Base-by-base conservation (phyloP, 2,888 invertebrate genomes). In the Choreutis nemorana region DNA sequence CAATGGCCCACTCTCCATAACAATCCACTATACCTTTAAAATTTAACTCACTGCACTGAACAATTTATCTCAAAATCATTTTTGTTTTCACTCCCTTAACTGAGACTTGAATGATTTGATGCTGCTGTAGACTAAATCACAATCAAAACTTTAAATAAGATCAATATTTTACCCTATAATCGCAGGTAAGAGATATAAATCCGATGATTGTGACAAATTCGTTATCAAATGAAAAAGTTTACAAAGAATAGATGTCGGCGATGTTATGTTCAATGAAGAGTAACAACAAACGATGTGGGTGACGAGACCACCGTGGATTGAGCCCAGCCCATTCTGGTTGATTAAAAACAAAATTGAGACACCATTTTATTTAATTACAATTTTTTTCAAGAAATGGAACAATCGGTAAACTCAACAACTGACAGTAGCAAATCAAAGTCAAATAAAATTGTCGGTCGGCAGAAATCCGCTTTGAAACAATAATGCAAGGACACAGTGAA, bases 61-160 rank as follows among this genome's bases (percentile, higher is more conserved):
- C 47, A 67, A 72, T 77, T 75, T 78, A 78, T 75, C 78, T 77
- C 64, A 75, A 63, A 70, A 77, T 75, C 78, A 78, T 78, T 71
- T 75, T 78, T 61, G 60, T 59, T 64, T n/a, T n/a, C n/a, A n/a
- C n/a, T n/a, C n/a, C n/a, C n/a, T n/a, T n/a, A n/a, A n/a, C n/a
- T n/a, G n/a, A n/a, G n/a, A n/a, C n/a, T n/a, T n/a, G n/a, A n/a
- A n/a, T n/a, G n/a, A n/a, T n/a, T n/a, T n/a, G n/a, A n/a, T n/a
- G n/a, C n/a, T n/a, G n/a, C n/a, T n/a, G n/a, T n/a, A n/a, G n/a
- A n/a, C n/a, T n/a, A n/a, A n/a, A n/a, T n/a, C n/a, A n/a, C n/a
- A n/a, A n/a, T n/a, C n/a, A n/a, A n/a, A n/a, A n/a, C n/a, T n/a
- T n/a, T n/a, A n/a, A n/a, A n/a, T n/a, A n/a, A n/a, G n/a, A n/a